These are phyloP conservation scores for Osmerus eperlanus DNA, from an alignment of 2,113 vertebrate genomes.

Conservation along the genomic window DNA sequence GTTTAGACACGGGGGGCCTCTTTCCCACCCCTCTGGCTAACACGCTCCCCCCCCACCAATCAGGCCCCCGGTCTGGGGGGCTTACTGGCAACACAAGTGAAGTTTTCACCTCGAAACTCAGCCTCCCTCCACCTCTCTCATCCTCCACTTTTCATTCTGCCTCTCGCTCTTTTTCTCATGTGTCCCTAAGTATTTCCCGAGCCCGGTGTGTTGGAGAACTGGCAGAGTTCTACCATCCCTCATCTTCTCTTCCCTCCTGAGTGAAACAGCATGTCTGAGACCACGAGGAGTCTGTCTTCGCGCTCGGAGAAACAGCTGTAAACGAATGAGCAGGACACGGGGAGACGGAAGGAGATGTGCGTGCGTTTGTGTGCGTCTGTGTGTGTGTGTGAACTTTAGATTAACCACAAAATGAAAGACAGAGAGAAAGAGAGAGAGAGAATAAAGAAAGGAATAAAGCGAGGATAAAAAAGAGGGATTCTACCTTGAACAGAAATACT, in stretches of 20 bases:
- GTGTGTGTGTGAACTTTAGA: not conserved
- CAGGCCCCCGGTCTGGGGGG: constrained; percentile 7
- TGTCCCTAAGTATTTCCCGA: constrained; percentile 22
- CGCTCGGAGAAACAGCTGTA: constrained; percentile 19
- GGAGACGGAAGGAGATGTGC: not conserved
- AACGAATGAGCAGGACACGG: constrained; percentile 3
- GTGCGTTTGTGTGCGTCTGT: not conserved
- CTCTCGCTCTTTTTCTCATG: constrained; percentile 10
- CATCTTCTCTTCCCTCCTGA: constrained; percentile 8
- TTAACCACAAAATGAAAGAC: constrained; percentile 9
- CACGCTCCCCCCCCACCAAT: constrained; percentile 26
- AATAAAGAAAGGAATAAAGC: not conserved
- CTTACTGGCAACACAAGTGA: no score
- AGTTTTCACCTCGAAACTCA: not conserved
- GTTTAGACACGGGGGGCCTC: constrained; percentile 65
- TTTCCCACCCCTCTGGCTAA: constrained; percentile 43
- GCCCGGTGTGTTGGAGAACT: not conserved
- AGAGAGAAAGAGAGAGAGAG: constrained; percentile 9
- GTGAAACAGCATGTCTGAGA: constrained; percentile 17
- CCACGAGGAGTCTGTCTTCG: constrained; percentile 40
- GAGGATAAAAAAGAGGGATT: constrained; percentile 40
- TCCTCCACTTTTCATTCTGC: not conserved
- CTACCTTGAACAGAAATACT: constrained; percentile 61
- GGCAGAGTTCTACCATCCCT: not conserved
- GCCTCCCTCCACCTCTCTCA: constrained; percentile 1